phyloP scores from a whole-genome alignment of 2,113 vertebrate species.

The Guaruba guarouba region DNA sequence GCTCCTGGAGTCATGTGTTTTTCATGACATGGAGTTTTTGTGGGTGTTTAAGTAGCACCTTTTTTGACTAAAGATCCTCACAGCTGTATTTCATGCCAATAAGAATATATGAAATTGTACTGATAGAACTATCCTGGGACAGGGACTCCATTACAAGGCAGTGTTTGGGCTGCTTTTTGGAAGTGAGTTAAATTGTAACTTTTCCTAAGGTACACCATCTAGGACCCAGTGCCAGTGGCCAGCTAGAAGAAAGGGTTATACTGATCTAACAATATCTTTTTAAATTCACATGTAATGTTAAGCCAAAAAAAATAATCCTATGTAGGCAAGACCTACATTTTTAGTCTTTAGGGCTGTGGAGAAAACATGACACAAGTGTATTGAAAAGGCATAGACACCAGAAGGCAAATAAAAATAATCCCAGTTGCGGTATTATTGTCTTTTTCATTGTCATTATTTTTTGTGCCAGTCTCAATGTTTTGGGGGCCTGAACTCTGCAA shows the following conservation, averaged over 20 bases:
- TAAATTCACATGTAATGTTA: not conserved
- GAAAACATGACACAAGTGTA: slow-evolving; percentile 16
- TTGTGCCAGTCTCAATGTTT: slow-evolving; percentile 29
- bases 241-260: not conserved
- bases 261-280: not conserved
- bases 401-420: slow-evolving; percentile 61
- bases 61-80: not conserved
- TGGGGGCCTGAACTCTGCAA: slow-evolving; percentile 17
- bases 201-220: not conserved
- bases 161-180: not conserved
- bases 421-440: not conserved
- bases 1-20: not conserved
- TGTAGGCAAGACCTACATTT: slow-evolving; percentile 61
- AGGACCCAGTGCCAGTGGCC: not conserved
- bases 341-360: not conserved
- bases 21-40: not conserved
- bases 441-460: slow-evolving; percentile 29
- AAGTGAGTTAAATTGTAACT: not conserved
- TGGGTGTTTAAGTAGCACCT: not conserved
- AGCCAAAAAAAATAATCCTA: not conserved
- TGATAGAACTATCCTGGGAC: not conserved
- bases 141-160: not conserved
- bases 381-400: slow-evolving; percentile 16
- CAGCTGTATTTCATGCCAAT: not conserved
- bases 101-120: not conserved